A percentile compares a stretch with the other conserved stretches of the same genome.
These are phyloP conservation scores for Drosophila insularis DNA, from an alignment of 1,140 invertebrate genomes.

Conservation along the genomic window DNA sequence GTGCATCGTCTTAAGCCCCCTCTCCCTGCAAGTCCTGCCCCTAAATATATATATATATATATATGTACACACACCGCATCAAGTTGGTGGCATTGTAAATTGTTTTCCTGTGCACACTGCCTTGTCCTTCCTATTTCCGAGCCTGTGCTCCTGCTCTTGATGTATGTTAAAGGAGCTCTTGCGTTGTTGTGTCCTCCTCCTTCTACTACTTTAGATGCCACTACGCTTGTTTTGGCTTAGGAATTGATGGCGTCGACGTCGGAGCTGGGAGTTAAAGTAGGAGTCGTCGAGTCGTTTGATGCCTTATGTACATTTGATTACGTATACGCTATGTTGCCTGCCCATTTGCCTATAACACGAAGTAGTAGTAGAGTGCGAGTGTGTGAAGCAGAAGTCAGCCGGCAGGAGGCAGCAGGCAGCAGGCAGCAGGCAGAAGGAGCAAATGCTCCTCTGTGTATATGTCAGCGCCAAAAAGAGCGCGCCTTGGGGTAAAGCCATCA, in stretches of 20 bases:
- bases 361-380: conserved; percentile 35
- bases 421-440: neutral
- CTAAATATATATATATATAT: neutral
- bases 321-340: conserved; percentile 62
- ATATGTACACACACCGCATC: conserved; percentile 10
- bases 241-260: conserved; percentile 56
- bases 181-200: conserved; percentile 5
- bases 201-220: neutral
- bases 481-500: conserved; percentile 57
- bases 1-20: conserved; percentile 21
- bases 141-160: conserved; percentile 44
- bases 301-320: conserved; percentile 68
- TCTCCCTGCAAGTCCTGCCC: neutral
- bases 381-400: no score
- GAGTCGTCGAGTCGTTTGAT: conserved; percentile 38
- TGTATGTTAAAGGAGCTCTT: conserved; percentile 45
- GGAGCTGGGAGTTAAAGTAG: neutral
- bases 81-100: conserved; percentile 74
- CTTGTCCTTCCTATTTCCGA: conserved; percentile 52
- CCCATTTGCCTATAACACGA: conserved; percentile 54
- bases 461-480: conserved; percentile 52
- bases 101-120: conserved; percentile 65
- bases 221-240: conserved; percentile 48
- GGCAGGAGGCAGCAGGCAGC: neutral
- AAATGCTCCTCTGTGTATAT: conserved; percentile 3